Evolutionary conservation across 2,888 invertebrate species (phyloP), one percentile per base, ranked within the genome.

Genomic region (Pachydiplax longipennis): DNA sequence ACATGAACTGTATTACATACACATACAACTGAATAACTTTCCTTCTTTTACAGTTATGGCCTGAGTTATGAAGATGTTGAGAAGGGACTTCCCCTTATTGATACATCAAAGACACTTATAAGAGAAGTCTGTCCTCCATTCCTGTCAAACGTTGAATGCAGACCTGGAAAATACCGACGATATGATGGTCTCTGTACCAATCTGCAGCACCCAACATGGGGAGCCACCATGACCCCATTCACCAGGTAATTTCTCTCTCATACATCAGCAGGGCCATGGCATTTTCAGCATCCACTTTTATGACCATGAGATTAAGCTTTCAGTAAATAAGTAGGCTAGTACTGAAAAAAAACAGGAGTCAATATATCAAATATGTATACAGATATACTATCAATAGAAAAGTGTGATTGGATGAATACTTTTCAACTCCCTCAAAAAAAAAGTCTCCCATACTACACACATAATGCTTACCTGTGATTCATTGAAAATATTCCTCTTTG

Each of bases 161-260:
- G 97, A 81, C 96, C 98, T 0, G 98, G 98, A 90, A 98, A 98
- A 93, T 98, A 98, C 94, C 95, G 98, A 25, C 95, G 98, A 40
- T 96, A 96, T 92, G 98, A 98, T 93, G 98, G 98, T 0, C 96
- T 98, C 10, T 98, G 98, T 94, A 98, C 98, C 92, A 98, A 98
- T 93, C 94, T 98, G 92, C 96, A 97, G 91, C 97, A 98, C 94
- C 98, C 98, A 0, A 97, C 97, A 0, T 98, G 98, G 98, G 98
- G 98, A 0, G 96, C 98, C 22, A 96, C 96, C 4, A 96, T 97
- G 94, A 96, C 98, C 18, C 97, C 98, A 0, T 98, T 98, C 94
- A 97, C 97, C 92, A 97, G 98, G 96, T 96, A 95, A 93, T 93
- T 93, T 37, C 25, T 53, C 53, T 6, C 53, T 18, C 18, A 53